These are phyloP conservation scores for Aphodius granarius DNA, from an alignment of 2,888 invertebrate genomes.

Conservation along the genomic window DNA sequence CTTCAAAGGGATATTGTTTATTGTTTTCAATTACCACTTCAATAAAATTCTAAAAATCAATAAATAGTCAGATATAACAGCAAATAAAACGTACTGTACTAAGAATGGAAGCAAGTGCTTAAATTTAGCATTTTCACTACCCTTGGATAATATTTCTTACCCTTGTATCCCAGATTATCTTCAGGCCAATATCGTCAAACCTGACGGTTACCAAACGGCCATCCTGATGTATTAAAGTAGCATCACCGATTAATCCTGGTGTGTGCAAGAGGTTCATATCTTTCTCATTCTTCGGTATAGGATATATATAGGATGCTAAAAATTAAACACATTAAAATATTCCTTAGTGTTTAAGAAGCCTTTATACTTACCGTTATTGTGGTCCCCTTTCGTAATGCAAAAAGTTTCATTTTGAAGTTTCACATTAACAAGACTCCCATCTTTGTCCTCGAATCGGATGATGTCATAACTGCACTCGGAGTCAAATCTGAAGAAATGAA, in stretches of 20 bases:
- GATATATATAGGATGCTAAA: too few species aligned
- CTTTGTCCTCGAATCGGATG: not conserved
- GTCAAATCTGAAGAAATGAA: not conserved
- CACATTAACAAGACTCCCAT: not conserved
- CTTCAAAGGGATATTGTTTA: not conserved
- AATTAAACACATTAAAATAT: too few species aligned
- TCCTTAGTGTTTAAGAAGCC: too few species aligned
- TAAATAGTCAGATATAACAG: too few species aligned
- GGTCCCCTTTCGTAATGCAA: not conserved
- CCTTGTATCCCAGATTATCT: not conserved
- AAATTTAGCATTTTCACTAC: too few species aligned
- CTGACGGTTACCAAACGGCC: not conserved
- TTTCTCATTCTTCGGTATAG: too few species aligned
- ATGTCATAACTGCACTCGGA: not conserved
- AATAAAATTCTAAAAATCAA: not conserved
- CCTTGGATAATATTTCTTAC: not conserved
- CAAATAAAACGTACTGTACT: too few species aligned
- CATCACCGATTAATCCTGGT: not conserved
- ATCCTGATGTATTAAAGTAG: not conserved
- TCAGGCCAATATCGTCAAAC: not conserved
- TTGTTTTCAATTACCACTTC: not conserved
- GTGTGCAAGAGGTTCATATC: not conserved
- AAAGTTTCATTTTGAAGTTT: not conserved
- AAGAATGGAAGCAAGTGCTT: too few species aligned
- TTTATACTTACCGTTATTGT: not conserved